Base-by-base conservation (phyloP, 2,113 vertebrate genomes). In the Ammodramus savannarum region DNA sequence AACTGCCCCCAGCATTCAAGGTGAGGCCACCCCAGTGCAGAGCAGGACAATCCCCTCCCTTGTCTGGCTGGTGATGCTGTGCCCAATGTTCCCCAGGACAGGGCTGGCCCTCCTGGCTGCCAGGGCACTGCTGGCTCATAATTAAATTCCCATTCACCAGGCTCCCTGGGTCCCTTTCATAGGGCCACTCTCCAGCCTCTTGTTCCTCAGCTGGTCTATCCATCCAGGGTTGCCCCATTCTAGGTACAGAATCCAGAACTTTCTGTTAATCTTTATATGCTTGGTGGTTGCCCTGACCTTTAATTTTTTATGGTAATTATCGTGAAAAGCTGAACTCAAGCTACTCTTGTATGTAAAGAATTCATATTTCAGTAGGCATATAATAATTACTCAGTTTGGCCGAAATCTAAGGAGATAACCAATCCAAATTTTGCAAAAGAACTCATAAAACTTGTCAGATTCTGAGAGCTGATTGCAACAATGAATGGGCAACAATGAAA, bases 61-160 rank as follows among this genome's bases (percentile, higher is more conserved):
- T 10, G 1, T 44, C 22, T 0, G 0, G 18, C 21, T 65, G 49
- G 17, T 0, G 0, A 27, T 72, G 31, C 43, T 51, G 32, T 16
- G 10, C 18, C 26, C 32, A 26, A 22, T 80, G 31, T 3, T 0
- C 22, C 17, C 18, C 67, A 51, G 76, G 22, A 43, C 36, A 49
- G 0, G 0, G 0, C 2, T 27, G 34, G 6, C 6, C 4, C 20
- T 63, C 9, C 17, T 80, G 67, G 21, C 43, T 32, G 7, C 21
- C 85, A 80, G 17, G 26, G 26, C 43, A 36, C 36, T 49, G 43
- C 21, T 57, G 36, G 0, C 5, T 44, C 32, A 9, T 6, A 2
- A 3, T 32, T 2, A n/a, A 7, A 15, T 38, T 66, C 3, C 19
- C 7, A 13, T 3, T 1, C 1, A n/a, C 5, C 38, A 23, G 15